phyloP scores from a whole-genome alignment of 2,888 invertebrate genomes.

The Auanema freiburgensis region DNA sequence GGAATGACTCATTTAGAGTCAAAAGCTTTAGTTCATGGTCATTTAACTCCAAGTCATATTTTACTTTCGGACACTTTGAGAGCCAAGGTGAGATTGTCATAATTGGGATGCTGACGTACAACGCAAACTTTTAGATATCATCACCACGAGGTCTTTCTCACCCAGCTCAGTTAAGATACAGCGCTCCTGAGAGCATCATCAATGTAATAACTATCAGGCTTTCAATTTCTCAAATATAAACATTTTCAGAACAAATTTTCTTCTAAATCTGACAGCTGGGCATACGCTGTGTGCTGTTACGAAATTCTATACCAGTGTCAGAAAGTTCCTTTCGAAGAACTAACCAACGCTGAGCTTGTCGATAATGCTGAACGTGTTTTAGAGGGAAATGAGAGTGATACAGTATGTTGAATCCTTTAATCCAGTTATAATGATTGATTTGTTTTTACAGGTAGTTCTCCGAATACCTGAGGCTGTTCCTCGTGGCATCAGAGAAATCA shows the following conservation, averaged over 20 bases:
- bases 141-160: constrained; percentile 51
- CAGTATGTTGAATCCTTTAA: constrained; percentile 26
- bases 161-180: constrained; percentile 57
- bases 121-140: constrained; percentile 27
- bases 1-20: constrained; percentile 50
- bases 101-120: neutral
- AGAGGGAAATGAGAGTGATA: constrained; percentile 23
- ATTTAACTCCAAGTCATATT: constrained; percentile 48
- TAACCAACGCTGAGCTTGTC: constrained; percentile 79
- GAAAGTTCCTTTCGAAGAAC: constrained; percentile 77
- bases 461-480: constrained; percentile 16
- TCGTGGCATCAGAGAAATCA: constrained; percentile 16
- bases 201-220: constrained; percentile 24
- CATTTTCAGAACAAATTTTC: constrained; percentile 79
- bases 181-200: constrained; percentile 56
- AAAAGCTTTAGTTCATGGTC: constrained; percentile 52
- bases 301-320: constrained; percentile 82
- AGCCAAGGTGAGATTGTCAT: constrained; percentile 20
- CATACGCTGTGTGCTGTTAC: constrained; percentile 85
- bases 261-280: constrained; percentile 85
- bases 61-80: constrained; percentile 37
- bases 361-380: constrained; percentile 72
- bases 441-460: constrained; percentile 13
- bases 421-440: neutral
- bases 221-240: neutral